phyloP scores from a whole-genome alignment of 2,797 vertebrate genomes.

The Nannoperca obscura region DNA sequence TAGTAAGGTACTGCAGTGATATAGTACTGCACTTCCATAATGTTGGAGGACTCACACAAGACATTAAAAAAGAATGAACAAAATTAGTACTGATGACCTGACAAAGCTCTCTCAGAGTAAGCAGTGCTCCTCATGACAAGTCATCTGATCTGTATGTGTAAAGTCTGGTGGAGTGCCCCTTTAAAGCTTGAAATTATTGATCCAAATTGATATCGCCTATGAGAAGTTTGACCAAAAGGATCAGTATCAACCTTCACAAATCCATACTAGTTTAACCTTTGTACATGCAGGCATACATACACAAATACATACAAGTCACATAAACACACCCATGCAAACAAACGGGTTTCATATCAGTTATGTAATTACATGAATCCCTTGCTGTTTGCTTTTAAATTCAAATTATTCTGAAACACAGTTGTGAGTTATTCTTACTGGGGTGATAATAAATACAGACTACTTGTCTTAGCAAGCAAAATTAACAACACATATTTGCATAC shows the following conservation, averaged over 20 bases:
- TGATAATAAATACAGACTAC: not conserved
- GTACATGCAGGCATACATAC: not conserved
- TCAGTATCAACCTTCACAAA: not conserved
- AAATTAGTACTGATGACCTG: not conserved
- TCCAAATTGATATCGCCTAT: not conserved
- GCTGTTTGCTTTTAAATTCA: not conserved
- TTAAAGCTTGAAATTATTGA: not conserved
- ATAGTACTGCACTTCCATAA: not conserved
- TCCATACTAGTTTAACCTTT: not conserved
- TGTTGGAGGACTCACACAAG: not conserved
- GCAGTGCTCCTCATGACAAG: not conserved
- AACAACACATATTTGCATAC: not conserved
- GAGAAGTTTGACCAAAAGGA: not conserved
- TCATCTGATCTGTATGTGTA: not conserved
- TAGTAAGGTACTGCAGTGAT: not conserved
- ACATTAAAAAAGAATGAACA: not conserved
- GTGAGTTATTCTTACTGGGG: not conserved
- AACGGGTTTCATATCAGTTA: not conserved
- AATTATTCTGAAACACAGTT: not conserved
- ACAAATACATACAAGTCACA: not conserved
- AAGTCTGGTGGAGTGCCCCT: not conserved
- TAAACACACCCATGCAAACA: slow-evolving; percentile 3
- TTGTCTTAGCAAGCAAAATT: not conserved
- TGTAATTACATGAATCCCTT: not conserved
- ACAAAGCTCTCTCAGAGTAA: not conserved